Evolutionary conservation across 2,797 vertebrate species (phyloP), one percentile per base, ranked within the genome.

Genomic region (Dryobates pubescens): DNA sequence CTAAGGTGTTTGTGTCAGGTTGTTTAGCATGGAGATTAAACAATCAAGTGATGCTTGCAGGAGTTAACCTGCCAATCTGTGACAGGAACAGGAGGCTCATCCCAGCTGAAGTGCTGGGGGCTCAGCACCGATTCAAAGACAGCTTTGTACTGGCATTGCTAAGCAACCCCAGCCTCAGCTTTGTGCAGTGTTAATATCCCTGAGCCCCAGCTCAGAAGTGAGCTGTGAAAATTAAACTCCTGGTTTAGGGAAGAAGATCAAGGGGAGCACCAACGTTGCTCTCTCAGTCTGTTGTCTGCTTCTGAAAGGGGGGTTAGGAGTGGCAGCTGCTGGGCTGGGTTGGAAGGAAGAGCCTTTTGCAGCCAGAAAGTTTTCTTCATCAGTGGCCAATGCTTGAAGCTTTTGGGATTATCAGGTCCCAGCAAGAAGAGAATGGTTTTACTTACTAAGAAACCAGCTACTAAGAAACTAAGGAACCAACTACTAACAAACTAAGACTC

Each of bases 131-230:
- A 96, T 95, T 93, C 94, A 97, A 94, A 92, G 95, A 62, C 63
- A 87, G 76, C 82, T 77, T 90, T 89, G 81, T 95, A 89, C 84
- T 68, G 38, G 71, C 73, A 95, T 94, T 96, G 96, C 97, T 96
- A 82, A 97, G 96, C 97, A 97, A 88, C 97, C 81, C 89, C 81
- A 54, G 82, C 70, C 75, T 83, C 95, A 82, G 94, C 92, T 92
- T 70, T 59, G 20, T 5, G 36, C 3, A n/a, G 53, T 9, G 26
- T 17, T 32, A 53, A 5, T 9, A 36, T n/a, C 32, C 27, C 69
- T 43, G 56, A 86, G 29, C 29, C 74, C 73, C 34, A 4, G 11
- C 49, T 57, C 68, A 73, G 82, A 68, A 73, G 74, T 0, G 10
- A 90, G 36, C 86, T 90, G 72, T 76, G 74, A 75, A 62, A 69